Evolutionary conservation across 2,113 vertebrate genomes (phyloP).

Genomic region (Excalfactoria chinensis): DNA sequence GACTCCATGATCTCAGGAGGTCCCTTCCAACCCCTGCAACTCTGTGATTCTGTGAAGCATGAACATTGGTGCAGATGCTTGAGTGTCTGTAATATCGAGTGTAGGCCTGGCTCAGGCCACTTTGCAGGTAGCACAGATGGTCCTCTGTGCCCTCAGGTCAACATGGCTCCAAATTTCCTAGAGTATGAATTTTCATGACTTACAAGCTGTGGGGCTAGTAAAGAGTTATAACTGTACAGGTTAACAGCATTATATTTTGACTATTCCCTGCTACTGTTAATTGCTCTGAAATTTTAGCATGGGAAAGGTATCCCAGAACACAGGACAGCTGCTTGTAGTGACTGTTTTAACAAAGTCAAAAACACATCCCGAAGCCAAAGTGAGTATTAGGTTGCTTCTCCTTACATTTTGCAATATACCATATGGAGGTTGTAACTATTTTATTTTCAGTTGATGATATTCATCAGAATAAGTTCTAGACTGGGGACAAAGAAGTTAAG

Average conservation of each 20-base stretch:
- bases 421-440: not conserved
- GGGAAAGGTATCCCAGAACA: constrained; percentile 3
- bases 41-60: not conserved
- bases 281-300: constrained; percentile 28
- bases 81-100: not conserved
- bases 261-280: constrained; percentile 4
- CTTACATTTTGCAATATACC: not conserved
- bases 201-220: not conserved
- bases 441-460: not conserved
- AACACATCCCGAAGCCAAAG: not conserved
- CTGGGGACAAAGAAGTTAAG: not conserved
- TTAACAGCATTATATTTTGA: not conserved
- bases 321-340: not conserved
- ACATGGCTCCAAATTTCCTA: constrained; percentile 32
- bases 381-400: not conserved
- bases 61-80: not conserved
- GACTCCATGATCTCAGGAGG: no score
- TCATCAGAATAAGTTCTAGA: not conserved
- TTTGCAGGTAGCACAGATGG: constrained; percentile 49
- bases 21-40: no score
- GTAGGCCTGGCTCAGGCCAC: constrained; percentile 6
- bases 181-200: constrained; percentile 13
- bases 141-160: constrained; percentile 56
- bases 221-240: not conserved
- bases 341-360: constrained; percentile 10